Evolutionary conservation across 1,140 invertebrate species (phyloP), one percentile per base, ranked within the genome.

Genomic region (Neodiprion virginianus): DNA sequence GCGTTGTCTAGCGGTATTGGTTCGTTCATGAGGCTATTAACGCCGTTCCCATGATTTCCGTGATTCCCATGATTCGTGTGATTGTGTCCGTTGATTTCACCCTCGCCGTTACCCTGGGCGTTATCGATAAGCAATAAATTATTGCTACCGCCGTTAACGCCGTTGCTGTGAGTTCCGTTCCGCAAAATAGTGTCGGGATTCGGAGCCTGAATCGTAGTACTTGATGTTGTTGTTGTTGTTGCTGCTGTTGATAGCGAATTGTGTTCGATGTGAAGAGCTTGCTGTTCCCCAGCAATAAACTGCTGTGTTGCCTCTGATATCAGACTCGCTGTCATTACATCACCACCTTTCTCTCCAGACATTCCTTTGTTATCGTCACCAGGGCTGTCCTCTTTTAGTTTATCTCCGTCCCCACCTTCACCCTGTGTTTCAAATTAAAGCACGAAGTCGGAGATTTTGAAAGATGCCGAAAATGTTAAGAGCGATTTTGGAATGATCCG

Each of bases 1-100:
- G 85, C 86, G 87, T 89, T 88, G 78, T 89, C 87, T 81, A 89
- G 81, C 74, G 86, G 75, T 74, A 88, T 86, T 67, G 84, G 85
- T 82, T 88, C 53, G 53, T 61, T 61, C 11, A 61, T 61, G 53
- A 61, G 86, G 79, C 75, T 86, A 82, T 85, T 86, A 82, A 87
- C 87, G 76, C 82, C 81, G 75, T 85, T 85, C 70, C 83, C 84
- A 74, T 87, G 83, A 83, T 87, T 88, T 77, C 82, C 83, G 72
- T 88, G 86, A 40, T 40, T 40, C 5, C 53, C 53, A 12, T 61
- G 11, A 17, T 40, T 40, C 28, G 11, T 61, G 53, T 61, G 11
- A 17, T 61, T 12, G 74, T 87, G 87, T 80, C 88, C 87, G 49
- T 88, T 89, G 69, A 89, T 78, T 72, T 82, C 84, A 82, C 85